phyloP scores from a whole-genome alignment of 2,888 invertebrate genomes.

The Lithophane leautieri region DNA sequence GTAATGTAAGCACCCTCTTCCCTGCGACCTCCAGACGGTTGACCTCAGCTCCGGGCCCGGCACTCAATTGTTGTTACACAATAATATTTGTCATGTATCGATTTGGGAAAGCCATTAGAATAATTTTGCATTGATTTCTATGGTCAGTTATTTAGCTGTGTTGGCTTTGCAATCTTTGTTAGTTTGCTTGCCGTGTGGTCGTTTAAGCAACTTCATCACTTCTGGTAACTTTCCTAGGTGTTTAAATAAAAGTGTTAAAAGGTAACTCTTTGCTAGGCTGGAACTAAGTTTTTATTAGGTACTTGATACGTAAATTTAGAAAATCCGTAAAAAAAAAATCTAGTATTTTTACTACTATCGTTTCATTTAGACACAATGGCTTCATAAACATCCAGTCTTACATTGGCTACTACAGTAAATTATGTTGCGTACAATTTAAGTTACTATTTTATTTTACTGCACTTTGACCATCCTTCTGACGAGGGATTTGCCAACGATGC shows the following conservation, averaged over 20 bases:
- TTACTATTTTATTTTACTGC: not conserved
- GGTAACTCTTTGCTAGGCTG: not conserved
- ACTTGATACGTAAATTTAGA: not conserved
- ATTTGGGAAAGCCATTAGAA: constrained; percentile 69
- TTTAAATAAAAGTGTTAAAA: constrained; percentile 1
- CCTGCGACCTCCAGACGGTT: constrained; percentile 85
- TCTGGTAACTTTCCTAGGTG: not conserved
- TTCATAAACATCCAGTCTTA: not conserved
- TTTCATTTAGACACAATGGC: not conserved
- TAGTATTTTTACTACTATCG: not conserved
- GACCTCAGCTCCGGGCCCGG: constrained; percentile 73
- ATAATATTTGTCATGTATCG: constrained; percentile 67
- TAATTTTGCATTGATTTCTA: constrained; percentile 63
- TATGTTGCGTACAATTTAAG: not conserved
- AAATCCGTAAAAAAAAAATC: not conserved
- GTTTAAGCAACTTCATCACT: not conserved
- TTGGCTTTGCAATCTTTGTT: constrained; percentile 19
- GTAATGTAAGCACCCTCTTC: constrained; percentile 69
- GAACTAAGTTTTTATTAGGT: not conserved
- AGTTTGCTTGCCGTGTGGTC: not conserved
- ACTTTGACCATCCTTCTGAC: not conserved
- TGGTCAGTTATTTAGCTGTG: constrained; percentile 23
- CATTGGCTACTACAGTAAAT: not conserved
- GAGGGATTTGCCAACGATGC: not conserved
- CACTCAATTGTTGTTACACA: constrained; percentile 62